Conservation (phyloP, 2,113 vertebrate genomes). For the Gymnocephalus cernua region DNA sequence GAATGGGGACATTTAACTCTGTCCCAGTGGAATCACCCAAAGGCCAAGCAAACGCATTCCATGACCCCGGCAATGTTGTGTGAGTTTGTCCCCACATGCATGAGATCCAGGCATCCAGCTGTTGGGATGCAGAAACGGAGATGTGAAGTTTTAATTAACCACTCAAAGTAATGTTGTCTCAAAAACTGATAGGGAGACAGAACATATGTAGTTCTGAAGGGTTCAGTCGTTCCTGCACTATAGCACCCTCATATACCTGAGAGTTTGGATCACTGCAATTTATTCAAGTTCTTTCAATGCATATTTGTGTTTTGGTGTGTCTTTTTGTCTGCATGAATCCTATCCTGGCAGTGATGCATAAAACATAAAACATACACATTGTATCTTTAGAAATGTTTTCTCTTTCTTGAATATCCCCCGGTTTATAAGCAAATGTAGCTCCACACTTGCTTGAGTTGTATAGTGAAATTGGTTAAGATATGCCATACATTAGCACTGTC, state of each 20-base stretch:
- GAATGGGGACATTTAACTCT: slow-evolving; percentile 65
- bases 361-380: neutral
- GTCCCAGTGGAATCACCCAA: slow-evolving; percentile 64
- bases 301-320: neutral
- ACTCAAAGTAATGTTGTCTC: neutral
- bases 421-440: neutral
- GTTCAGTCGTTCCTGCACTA: neutral
- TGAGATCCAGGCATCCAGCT: slow-evolving; percentile 13
- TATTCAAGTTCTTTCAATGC: neutral
- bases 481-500: neutral
- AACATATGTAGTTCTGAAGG: neutral
- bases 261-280: neutral
- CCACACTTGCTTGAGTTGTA: neutral
- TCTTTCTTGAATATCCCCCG: neutral
- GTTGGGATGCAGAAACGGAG: neutral
- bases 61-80: slow-evolving; percentile 32
- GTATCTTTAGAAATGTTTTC: neutral
- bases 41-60: slow-evolving; percentile 65
- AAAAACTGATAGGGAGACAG: neutral
- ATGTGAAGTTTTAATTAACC: slow-evolving; percentile 44
- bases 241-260: neutral
- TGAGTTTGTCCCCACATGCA: slow-evolving; percentile 15
- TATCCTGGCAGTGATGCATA: neutral
- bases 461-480: neutral
- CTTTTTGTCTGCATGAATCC: neutral